Evolutionary conservation across 2,888 invertebrate species (phyloP).

Genomic region (Zaprionus bogoriensis): DNA sequence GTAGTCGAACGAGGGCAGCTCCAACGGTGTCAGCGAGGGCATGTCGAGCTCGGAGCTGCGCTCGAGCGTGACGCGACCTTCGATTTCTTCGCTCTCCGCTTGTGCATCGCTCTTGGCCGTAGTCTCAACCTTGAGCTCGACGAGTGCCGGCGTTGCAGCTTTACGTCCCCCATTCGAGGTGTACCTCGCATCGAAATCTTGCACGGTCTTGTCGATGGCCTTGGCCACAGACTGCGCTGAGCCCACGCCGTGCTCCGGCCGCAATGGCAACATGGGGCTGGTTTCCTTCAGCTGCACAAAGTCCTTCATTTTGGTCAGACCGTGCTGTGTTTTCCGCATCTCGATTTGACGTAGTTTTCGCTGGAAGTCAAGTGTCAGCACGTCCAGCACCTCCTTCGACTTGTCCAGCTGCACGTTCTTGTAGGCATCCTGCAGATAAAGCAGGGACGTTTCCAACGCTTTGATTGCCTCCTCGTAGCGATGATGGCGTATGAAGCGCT

Average conservation of each 20-base stretch:
- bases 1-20: slow-evolving; percentile 80
- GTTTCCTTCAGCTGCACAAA: slow-evolving; percentile 66
- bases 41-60: slow-evolving; percentile 59
- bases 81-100: slow-evolving; percentile 30
- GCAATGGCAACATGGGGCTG: slow-evolving; percentile 56
- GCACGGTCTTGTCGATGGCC: slow-evolving; percentile 80
- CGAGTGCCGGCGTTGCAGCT: slow-evolving; percentile 8
- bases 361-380: slow-evolving; percentile 78
- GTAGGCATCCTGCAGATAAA: slow-evolving; percentile 80
- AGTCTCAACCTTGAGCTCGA: slow-evolving; percentile 51
- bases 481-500: slow-evolving; percentile 77
- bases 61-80: slow-evolving; percentile 11
- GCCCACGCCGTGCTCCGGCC: slow-evolving; percentile 54
- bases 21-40: slow-evolving; percentile 79
- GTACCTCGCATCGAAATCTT: slow-evolving; percentile 79
- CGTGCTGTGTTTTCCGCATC: slow-evolving; percentile 78
- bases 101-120: slow-evolving; percentile 39
- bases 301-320: slow-evolving; percentile 72
- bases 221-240: slow-evolving; percentile 77
- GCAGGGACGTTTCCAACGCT: slow-evolving; percentile 78
- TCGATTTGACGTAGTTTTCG: slow-evolving; percentile 79
- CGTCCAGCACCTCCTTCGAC: slow-evolving; percentile 77
- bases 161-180: slow-evolving; percentile 44
- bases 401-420: slow-evolving; percentile 74
- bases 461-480: slow-evolving; percentile 81